These are phyloP conservation scores for Phorcus lineatus DNA, from an alignment of 2,888 invertebrate genomes.

Conservation along the genomic window DNA sequence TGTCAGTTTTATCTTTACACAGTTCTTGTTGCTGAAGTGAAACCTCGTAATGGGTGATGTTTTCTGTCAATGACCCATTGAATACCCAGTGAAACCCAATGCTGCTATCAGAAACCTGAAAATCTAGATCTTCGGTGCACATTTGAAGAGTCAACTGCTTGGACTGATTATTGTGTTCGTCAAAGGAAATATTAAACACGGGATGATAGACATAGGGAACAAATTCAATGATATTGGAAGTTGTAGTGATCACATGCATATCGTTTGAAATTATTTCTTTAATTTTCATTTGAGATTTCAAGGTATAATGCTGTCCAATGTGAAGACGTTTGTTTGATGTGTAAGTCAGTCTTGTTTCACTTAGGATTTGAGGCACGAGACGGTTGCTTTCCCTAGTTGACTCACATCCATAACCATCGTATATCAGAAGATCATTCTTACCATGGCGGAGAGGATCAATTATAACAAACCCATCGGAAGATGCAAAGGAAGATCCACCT, in stretches of 20 bases:
- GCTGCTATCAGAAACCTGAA: neutral
- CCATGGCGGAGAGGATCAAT: neutral
- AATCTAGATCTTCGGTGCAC: neutral
- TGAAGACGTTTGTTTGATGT: neutral
- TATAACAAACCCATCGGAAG: constrained; percentile 32
- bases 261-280: too few relatives aligned
- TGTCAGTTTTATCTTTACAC: neutral
- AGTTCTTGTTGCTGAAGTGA: neutral
- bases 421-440: neutral
- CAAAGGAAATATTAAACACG: too few relatives aligned
- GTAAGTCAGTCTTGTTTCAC: neutral
- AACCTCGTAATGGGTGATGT: constrained; percentile 8
- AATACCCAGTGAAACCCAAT: neutral
- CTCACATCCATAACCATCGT: neutral
- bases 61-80: neutral
- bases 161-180: too few relatives aligned
- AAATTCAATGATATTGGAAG: too few relatives aligned
- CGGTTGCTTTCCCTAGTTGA: neutral
- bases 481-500: constrained; percentile 9
- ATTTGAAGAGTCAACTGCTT: neutral
- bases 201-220: too few relatives aligned
- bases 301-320: neutral
- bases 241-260: too few relatives aligned
- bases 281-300: too few relatives aligned
- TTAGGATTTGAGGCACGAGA: neutral